Evolutionary conservation across 2,113 vertebrate genomes (phyloP), one percentile per base, ranked within the genome.

Genomic region (Petrocephalus microphthalmus): DNA sequence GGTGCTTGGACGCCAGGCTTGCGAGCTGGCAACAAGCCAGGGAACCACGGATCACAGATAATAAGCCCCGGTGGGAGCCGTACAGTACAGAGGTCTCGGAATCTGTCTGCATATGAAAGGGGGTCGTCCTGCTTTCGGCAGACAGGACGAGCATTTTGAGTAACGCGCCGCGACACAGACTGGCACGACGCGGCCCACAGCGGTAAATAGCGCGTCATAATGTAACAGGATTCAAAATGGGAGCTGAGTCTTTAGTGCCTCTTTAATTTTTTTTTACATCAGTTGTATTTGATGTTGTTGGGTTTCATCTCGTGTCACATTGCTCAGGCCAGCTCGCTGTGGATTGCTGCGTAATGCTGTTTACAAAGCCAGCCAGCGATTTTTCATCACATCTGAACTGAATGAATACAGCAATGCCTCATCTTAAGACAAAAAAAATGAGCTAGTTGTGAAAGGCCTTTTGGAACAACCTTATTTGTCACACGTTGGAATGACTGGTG

Each of bases 21-120:
- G 91, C 88, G 90, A 92, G 92, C 89, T 93, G 90, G 92, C 91
- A 89, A 90, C 90, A 92, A 93, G 90, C 90, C 91, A 90, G 86
- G 92, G n/a, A 42, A 33, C 71, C 71, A 10, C 71, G 71, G 91
- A 92, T 94, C 93, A 91, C 92, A 91, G 93, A 93, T 97, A 97
- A 97, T 96, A 96, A 95, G 96, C 90, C 94, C 96, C 96, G 56
- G 91, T 95, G 96, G 95, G 96, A 96, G 92, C 93, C 87, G 87
- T 91, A 91, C 92, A 85, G 92, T 93, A 94, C 92, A 93, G 94
- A 93, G 94, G 94, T 92, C 93, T 93, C 92, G 93, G 92, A 92
- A 92, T 74, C 92, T 88, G 87, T 94, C 92, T 94, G 94, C 94
- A 95, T 94, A 95, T 91, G 94, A 93, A 92, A 93, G 91, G 89